Conservation (phyloP, 2,797 vertebrate genomes). For the Xenops minutus region DNA sequence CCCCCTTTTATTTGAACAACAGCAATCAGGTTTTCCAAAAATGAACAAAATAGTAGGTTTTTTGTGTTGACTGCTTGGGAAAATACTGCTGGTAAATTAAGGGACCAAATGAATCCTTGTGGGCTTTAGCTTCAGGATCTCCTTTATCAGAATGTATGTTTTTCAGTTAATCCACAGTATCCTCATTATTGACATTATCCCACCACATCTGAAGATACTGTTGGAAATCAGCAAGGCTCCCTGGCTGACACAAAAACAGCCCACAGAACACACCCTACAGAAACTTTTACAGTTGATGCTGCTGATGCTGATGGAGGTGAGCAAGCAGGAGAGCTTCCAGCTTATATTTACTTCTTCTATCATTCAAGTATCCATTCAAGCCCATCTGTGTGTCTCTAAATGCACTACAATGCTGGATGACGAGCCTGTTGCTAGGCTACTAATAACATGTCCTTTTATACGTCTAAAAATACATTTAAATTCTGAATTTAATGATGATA, state of each 20-base stretch:
- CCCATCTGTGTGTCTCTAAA: constrained; percentile 40
- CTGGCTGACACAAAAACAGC: neutral
- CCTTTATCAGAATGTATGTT: neutral
- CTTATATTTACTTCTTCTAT: constrained; percentile 38
- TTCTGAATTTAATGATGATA: neutral
- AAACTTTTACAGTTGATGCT: neutral
- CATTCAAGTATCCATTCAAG: constrained; percentile 14
- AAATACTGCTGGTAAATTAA: neutral
- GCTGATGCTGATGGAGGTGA: neutral
- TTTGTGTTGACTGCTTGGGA: neutral
- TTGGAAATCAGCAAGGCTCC: neutral
- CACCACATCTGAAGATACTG: neutral
- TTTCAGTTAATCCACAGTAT: neutral
- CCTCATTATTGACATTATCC: neutral
- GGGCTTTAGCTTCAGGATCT: neutral
- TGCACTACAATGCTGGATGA: neutral
- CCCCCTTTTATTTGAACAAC: neutral
- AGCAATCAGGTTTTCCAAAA: neutral
- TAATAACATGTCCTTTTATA: constrained; percentile 3
- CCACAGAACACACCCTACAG: neutral
- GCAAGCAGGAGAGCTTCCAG: constrained; percentile 5
- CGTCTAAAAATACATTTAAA: constrained; percentile 50
- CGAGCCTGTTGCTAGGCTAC: constrained; percentile 57
- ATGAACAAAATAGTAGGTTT: neutral
- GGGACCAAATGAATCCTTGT: neutral